Conservation (phyloP, 1,140 invertebrate species). For the Agrypnia vestita region DNA sequence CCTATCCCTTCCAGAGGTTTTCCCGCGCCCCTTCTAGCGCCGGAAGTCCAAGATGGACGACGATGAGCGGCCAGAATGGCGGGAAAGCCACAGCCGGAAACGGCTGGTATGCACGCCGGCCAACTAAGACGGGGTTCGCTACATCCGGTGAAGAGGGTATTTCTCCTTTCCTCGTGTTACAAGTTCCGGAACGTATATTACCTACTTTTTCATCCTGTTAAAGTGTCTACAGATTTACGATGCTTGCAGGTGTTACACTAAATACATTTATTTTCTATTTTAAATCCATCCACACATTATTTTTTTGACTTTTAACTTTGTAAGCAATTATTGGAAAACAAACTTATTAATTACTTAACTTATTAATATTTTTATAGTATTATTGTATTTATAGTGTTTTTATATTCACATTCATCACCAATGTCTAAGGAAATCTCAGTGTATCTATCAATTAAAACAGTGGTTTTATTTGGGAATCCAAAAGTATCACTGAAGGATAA, state of each 20-base stretch:
- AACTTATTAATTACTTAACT: not conserved
- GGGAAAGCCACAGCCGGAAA: conserved; percentile 46
- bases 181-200: conserved; percentile 34
- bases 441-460: no score
- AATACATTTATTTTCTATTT: not conserved
- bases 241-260: not conserved
- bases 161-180: conserved; percentile 21
- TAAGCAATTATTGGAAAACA: not conserved
- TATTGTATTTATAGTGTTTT: no score
- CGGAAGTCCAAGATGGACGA: conserved; percentile 49
- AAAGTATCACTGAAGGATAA: no score
- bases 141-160: conserved; percentile 45
- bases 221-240: not conserved
- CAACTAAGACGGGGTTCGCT: conserved; percentile 45
- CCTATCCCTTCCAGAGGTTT: not conserved
- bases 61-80: conserved; percentile 23
- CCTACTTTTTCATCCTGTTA: not conserved
- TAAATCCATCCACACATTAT: no score
- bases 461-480: no score
- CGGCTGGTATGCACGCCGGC: conserved; percentile 32
- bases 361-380: no score
- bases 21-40: conserved; percentile 24
- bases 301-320: no score
- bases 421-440: no score
- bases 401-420: no score